These are phyloP conservation scores for Globodera rostochiensis DNA, from an alignment of 1,140 invertebrate species.

Conservation along the genomic window DNA sequence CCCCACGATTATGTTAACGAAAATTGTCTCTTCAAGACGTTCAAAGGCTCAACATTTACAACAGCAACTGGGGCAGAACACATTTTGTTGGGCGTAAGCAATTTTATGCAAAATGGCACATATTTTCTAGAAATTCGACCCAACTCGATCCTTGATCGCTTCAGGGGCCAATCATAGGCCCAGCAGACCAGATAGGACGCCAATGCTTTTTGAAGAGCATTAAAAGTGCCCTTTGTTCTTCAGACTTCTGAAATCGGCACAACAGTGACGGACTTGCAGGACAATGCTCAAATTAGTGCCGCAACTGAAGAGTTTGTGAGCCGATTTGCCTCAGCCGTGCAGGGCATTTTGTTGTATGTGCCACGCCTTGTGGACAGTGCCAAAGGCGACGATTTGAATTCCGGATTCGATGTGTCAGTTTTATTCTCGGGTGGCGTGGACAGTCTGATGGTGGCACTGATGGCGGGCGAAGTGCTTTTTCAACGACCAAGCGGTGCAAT, in stretches of 20 bases:
- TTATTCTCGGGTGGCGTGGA: conserved; percentile 45
- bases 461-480: conserved; percentile 25
- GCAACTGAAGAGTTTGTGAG: neutral
- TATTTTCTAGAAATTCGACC: no score
- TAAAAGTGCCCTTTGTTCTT: neutral
- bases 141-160: no score
- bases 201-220: no score
- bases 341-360: neutral
- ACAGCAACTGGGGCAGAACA: neutral
- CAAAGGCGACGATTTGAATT: neutral
- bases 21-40: neutral
- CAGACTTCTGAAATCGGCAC: neutral
- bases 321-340: neutral
- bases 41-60: neutral
- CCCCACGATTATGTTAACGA: neutral
- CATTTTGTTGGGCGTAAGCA: conserved; percentile 7
- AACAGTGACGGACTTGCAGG: neutral
- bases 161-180: no score
- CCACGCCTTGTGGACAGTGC: neutral
- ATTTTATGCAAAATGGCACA: no score
- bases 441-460: conserved; percentile 42
- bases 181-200: no score
- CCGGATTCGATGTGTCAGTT: neutral
- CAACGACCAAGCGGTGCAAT: neutral
- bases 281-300: neutral